phyloP scores from a whole-genome alignment of 2,113 vertebrate species.

The Saguinus midas region DNA sequence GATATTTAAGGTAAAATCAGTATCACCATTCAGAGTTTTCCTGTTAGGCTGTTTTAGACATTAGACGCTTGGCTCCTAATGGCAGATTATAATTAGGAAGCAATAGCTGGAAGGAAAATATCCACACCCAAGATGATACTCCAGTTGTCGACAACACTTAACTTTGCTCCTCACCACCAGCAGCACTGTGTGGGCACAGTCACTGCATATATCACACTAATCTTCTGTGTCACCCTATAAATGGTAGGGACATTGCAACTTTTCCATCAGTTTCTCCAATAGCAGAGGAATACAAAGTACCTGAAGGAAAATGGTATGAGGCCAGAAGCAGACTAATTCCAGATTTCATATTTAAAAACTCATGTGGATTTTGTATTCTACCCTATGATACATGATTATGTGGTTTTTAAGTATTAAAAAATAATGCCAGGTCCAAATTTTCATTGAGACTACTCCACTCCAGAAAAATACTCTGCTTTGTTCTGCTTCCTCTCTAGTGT shows the following conservation, averaged over 20 bases:
- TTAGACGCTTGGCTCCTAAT: neutral
- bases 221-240: neutral
- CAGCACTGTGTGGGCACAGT: too few relatives aligned
- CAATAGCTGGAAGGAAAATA: neutral
- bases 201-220: neutral
- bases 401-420: slow-evolving; percentile 29
- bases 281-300: neutral
- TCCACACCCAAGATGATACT: neutral
- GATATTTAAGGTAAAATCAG: neutral
- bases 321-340: neutral
- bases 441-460: neutral
- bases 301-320: neutral
- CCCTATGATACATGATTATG: neutral
- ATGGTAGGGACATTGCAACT: neutral
- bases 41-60: neutral
- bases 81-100: slow-evolving; percentile 2
- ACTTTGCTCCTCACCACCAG: neutral
- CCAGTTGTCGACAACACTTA: neutral
- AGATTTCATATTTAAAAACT: neutral
- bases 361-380: neutral
- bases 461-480: slow-evolving; percentile 19
- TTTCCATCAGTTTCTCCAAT: neutral
- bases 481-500: neutral
- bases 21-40: neutral
- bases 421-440: neutral